These are phyloP conservation scores for Heterodera filipjevi DNA, from an alignment of 2,888 invertebrate genomes.

Conservation along the genomic window DNA sequence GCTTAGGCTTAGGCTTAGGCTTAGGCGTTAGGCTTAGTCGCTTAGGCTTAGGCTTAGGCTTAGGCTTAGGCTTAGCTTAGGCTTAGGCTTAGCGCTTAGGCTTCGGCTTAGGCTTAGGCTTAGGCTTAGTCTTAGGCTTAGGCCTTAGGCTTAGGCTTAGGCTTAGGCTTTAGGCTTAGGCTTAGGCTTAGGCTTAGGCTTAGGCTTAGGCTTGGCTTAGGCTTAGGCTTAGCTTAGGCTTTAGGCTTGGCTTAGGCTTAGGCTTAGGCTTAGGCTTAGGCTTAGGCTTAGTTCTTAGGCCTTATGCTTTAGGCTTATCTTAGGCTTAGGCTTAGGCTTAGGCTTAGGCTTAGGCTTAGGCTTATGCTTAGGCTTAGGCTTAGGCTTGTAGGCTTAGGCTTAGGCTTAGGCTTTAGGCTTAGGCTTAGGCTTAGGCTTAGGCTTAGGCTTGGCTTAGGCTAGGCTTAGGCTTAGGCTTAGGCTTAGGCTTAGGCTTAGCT, in stretches of 20 bases:
- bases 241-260: slow-evolving; percentile 32
- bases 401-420: slow-evolving; percentile 34
- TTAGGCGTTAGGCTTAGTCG: too few relatives aligned
- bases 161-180: slow-evolving; percentile 29
- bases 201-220: slow-evolving; percentile 31
- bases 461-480: slow-evolving; percentile 35
- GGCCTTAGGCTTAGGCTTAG: background rate
- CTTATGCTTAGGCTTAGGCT: slow-evolving; percentile 4
- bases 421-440: too few relatives aligned
- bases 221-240: slow-evolving; percentile 33
- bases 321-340: slow-evolving; percentile 31
- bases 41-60: too few relatives aligned
- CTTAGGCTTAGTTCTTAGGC: slow-evolving; percentile 9
- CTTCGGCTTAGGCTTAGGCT: too few relatives aligned
- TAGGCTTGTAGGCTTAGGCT: slow-evolving; percentile 36
- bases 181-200: slow-evolving; percentile 11
- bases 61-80: too few relatives aligned
- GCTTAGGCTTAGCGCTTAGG: too few relatives aligned
- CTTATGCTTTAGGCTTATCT: slow-evolving; percentile 36
- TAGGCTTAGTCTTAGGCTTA: background rate
- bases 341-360: slow-evolving; percentile 23
- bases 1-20: too few relatives aligned
- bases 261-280: too few relatives aligned
- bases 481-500: slow-evolving; percentile 43
- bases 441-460: slow-evolving; percentile 33